A percentile compares a stretch with the other conserved stretches of the same genome.
phyloP scores from a whole-genome alignment of 1,140 invertebrate species.

The Wasmannia auropunctata region DNA sequence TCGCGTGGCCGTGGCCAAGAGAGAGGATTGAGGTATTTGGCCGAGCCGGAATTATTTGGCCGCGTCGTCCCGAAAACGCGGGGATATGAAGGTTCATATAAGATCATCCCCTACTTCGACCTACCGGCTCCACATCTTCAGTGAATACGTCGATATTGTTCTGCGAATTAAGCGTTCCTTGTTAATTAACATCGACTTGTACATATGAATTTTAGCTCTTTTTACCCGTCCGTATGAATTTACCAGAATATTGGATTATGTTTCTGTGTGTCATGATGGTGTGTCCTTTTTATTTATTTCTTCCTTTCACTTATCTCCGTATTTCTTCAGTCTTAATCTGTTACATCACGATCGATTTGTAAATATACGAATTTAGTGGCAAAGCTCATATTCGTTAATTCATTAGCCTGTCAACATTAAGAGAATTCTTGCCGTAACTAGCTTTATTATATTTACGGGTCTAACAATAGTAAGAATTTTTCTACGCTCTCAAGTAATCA shows the following conservation, averaged over 20 bases:
- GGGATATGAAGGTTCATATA: slow-evolving; percentile 74
- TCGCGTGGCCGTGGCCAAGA: slow-evolving; percentile 52
- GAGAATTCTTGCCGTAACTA: background rate
- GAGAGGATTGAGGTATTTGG: slow-evolving; percentile 64
- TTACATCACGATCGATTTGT: background rate
- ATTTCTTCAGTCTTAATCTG: background rate
- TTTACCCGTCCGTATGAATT: background rate
- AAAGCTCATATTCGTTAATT: background rate
- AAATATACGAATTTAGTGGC: background rate
- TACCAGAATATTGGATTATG: background rate
- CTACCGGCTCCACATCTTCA: background rate
- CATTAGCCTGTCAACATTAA: background rate
- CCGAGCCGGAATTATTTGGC: slow-evolving; percentile 46
- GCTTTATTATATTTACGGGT: background rate
- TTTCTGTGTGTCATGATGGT: background rate
- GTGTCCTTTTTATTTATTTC: background rate
- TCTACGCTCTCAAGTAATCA: background rate
- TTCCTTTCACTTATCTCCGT: background rate
- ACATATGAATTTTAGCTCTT: background rate
- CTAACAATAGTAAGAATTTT: background rate
- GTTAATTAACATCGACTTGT: background rate
- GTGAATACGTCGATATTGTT: background rate
- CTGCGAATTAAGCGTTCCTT: slow-evolving; percentile 48
- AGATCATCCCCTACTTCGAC: slow-evolving; percentile 66
- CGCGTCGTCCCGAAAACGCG: background rate